A percentile compares a stretch with the other conserved stretches of the same genome.
Conservation (phyloP, 2,113 vertebrate genomes). For the Symphodus melops region DNA sequence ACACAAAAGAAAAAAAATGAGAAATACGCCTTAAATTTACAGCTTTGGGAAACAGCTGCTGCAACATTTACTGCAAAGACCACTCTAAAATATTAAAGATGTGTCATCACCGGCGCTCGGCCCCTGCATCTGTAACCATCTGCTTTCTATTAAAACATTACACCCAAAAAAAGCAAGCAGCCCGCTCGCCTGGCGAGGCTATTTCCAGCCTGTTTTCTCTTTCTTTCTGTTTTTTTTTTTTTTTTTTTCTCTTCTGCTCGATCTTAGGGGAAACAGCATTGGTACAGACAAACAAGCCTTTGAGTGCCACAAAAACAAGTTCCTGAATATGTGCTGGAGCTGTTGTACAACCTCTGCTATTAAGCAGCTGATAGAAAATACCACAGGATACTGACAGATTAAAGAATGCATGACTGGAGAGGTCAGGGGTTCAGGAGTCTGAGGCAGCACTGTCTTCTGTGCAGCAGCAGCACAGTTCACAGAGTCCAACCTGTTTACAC, state of each 20-base stretch:
- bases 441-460: background rate
- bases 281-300: constrained; percentile 59
- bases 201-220: constrained; percentile 61
- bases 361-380: constrained; percentile 14
- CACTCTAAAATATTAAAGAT: constrained; percentile 89
- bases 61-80: constrained; percentile 85
- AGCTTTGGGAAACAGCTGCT: constrained; percentile 83
- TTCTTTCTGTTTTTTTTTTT: background rate
- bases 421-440: constrained; percentile 21
- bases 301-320: constrained; percentile 35
- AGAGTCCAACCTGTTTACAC: constrained; percentile 40
- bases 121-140: constrained; percentile 83
- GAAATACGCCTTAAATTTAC: constrained; percentile 77
- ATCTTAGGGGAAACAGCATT: constrained; percentile 54
- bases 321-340: constrained; percentile 10
- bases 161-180: constrained; percentile 70
- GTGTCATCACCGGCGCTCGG: constrained; percentile 77
- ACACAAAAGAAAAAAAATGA: constrained; percentile 53
- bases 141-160: constrained; percentile 86
- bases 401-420: background rate
- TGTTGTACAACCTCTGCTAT: constrained; percentile 6
- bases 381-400: constrained; percentile 11
- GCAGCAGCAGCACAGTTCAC: background rate
- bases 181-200: constrained; percentile 45
- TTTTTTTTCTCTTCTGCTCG: constrained; percentile 35